Evolutionary conservation across 2,888 invertebrate genomes (phyloP), one percentile per base, ranked within the genome.

Genomic region (Belgica antarctica): DNA sequence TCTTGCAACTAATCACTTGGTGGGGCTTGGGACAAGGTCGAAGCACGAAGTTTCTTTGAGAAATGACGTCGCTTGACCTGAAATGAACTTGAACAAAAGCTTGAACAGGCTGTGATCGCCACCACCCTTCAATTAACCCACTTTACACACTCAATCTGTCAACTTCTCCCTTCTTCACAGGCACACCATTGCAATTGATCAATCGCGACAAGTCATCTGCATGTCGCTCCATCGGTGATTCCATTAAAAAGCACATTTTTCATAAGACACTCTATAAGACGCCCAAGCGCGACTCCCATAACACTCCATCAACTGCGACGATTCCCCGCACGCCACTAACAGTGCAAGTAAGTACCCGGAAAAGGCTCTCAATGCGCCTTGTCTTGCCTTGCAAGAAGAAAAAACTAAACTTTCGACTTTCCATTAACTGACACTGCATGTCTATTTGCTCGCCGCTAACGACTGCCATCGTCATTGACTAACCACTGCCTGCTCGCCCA

Each of bases 191-290:
- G 74, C 88, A 89, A 79, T 81, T 87, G 68, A 82, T 84, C 79
- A 80, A 87, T 79, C 81, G 87, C 74, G 70, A 70, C 27, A 70
- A 59, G 82, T 86, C 87, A 1, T 74, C 76, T 1, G 76, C 79
- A 41, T 46, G 19, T 1, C 85, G 86, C 74, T 90, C 89, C 73
- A 83, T 92, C 72, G 89, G 92, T 0, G 90, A 92, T 76, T 92
- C 92, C 0, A 91, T 92, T 73, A 92, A 92, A 78, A 87, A 90
- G 74, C 92, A 91, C 75, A 90, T 92, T 71, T 92, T 93, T 75
- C 87, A 89, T 76, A 91, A 89, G 76, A 86, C 84, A 4, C 77
- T 86, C 2, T 76, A 78, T 3, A 77, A 78, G 22, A 80, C 80
- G 7, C 80, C 80, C 1, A 80, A 80, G 72, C 75, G 79, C 17